Conservation (phyloP, 2,113 vertebrate species). For the Cynoglossus semilaevis region DNA sequence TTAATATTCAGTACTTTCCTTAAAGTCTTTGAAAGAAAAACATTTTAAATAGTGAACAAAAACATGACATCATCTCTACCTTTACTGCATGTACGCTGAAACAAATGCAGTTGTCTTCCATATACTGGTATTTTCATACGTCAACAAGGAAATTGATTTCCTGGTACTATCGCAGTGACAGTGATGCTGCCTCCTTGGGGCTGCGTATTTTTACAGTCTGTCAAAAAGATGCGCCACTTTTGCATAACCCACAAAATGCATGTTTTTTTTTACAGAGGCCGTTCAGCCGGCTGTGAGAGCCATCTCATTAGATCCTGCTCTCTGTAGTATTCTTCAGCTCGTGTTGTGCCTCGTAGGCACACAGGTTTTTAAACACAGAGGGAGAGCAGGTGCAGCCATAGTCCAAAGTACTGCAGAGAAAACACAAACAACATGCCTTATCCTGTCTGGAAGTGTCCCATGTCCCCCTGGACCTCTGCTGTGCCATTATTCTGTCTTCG, state of each 20-base stretch:
- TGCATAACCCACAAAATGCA: conserved; percentile 57
- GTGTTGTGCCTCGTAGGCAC: conserved; percentile 40
- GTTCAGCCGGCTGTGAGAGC: conserved; percentile 41
- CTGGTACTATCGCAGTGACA: conserved; percentile 23
- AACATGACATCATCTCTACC: no score
- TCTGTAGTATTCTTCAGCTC: conserved; percentile 39
- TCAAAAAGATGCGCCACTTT: conserved; percentile 37
- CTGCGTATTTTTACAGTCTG: conserved; percentile 30
- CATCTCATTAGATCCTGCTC: conserved; percentile 57
- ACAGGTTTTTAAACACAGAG: conserved; percentile 49
- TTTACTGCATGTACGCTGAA: no score
- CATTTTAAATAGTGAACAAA: no score
- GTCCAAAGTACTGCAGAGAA: conserved; percentile 55
- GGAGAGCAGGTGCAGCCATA: conserved; percentile 61
- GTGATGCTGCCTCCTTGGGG: conserved; percentile 5
- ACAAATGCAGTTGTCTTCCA: not conserved
- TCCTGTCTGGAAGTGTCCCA: conserved; percentile 58
- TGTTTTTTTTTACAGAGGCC: conserved; percentile 41
- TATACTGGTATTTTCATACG: not conserved
- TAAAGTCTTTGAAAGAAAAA: no score
- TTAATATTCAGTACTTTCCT: no score
- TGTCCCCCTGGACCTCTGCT: conserved; percentile 45
- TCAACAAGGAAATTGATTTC: not conserved
- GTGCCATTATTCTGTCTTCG: conserved; percentile 43
- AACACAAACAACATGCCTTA: conserved; percentile 67